These are phyloP conservation scores for Epinotia bilunana DNA, from an alignment of 2,888 invertebrate species.

Conservation along the genomic window DNA sequence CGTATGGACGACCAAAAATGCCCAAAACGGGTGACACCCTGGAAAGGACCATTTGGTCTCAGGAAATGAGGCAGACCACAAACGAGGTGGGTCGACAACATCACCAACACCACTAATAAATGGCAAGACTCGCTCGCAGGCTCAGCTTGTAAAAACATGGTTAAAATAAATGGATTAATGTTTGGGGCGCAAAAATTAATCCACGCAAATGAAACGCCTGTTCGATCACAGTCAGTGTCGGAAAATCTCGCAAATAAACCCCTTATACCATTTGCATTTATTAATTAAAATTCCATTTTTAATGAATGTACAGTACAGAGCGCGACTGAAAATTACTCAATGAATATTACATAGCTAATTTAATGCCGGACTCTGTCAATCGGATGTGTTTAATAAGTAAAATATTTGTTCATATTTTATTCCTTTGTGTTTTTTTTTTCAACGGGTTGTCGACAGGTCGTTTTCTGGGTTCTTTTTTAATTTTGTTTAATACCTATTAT, in stretches of 20 bases:
- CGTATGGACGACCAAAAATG: too few relatives aligned
- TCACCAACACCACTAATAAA: too few relatives aligned
- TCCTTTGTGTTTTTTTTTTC: background rate
- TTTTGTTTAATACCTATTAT: background rate
- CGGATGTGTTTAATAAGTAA: background rate
- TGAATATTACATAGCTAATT: constrained; percentile 35
- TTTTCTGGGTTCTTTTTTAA: too few relatives aligned
- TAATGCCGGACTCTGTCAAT: constrained; percentile 19
- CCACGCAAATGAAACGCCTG: constrained; percentile 9
- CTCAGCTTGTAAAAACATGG: too few relatives aligned
- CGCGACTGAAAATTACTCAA: constrained; percentile 38
- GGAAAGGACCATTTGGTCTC: too few relatives aligned
- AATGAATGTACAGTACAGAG: constrained; percentile 34
- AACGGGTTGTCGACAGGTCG: background rate
- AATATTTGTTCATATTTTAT: background rate
- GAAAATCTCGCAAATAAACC: constrained; percentile 36
- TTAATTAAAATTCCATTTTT: constrained; percentile 43
- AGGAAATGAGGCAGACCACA: too few relatives aligned
- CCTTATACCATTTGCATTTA: constrained; percentile 35
- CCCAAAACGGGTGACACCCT: too few relatives aligned
- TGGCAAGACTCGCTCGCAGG: too few relatives aligned
- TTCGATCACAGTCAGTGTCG: constrained; percentile 22
- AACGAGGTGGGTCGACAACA: too few relatives aligned
- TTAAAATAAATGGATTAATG: constrained; percentile 14
- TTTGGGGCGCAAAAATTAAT: constrained; percentile 26